phyloP scores from a whole-genome alignment of 2,113 vertebrate species.

The Syngnathoides biaculeatus region DNA sequence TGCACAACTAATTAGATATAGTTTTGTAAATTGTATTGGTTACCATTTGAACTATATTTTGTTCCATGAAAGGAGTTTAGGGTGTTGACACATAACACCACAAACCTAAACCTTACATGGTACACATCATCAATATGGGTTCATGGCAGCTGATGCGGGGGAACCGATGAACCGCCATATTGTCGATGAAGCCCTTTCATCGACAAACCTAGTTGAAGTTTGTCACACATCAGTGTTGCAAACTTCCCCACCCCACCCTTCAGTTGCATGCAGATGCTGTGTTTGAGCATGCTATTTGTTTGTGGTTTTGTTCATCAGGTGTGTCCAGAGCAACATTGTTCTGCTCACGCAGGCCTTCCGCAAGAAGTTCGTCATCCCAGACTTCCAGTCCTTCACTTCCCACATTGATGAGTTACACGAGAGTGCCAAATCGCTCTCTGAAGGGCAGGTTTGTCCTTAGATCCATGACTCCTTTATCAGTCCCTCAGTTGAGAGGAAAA shows the following conservation, averaged over 20 bases:
- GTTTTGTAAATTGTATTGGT: neutral
- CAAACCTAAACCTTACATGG: neutral
- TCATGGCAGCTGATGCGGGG: slow-evolving; percentile 21
- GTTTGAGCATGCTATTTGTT: slow-evolving; percentile 49
- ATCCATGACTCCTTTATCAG: slow-evolving; percentile 15
- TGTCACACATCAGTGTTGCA: slow-evolving; percentile 43
- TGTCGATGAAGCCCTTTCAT: slow-evolving; percentile 33
- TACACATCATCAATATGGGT: slow-evolving; percentile 3
- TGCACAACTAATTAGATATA: neutral
- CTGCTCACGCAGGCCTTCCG: slow-evolving; percentile 97
- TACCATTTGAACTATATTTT: neutral
- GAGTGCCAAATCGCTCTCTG: slow-evolving; percentile 85
- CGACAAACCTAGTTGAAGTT: slow-evolving; percentile 37
- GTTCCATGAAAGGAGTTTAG: neutral
- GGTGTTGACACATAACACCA: neutral
- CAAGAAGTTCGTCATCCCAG: slow-evolving; percentile 98
- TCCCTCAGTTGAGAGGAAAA: neutral
- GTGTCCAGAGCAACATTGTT: slow-evolving; percentile 98
- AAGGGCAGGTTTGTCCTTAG: slow-evolving; percentile 83
- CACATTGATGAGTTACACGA: slow-evolving; percentile 93
- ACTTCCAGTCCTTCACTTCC: slow-evolving; percentile 91
- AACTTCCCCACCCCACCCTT: slow-evolving; percentile 1
- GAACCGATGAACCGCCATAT: slow-evolving; percentile 17
- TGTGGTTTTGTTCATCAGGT: slow-evolving; percentile 75
- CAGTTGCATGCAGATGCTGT: slow-evolving; percentile 42